These are phyloP conservation scores for Drosophila anomelani DNA, from an alignment of 2,888 invertebrate species.

Conservation along the genomic window DNA sequence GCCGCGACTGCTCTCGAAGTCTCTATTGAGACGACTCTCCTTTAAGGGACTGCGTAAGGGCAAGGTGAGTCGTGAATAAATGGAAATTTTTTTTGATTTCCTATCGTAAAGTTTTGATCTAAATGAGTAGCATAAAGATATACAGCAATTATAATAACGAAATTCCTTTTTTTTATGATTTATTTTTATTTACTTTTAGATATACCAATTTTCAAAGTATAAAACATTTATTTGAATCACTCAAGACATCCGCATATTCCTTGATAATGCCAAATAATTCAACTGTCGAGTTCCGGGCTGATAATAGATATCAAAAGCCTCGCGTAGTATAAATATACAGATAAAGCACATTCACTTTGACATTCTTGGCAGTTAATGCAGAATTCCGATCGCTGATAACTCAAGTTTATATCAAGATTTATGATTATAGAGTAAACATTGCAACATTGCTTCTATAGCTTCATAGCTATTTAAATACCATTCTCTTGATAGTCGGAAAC, in stretches of 20 bases:
- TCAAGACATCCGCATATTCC: constrained; percentile 3
- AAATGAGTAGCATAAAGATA: background rate
- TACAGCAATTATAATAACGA: background rate
- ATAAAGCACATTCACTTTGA: constrained; percentile 15
- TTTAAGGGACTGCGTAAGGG: constrained; percentile 94
- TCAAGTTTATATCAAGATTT: constrained; percentile 1
- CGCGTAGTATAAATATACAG: constrained; percentile 1
- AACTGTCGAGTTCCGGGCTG: constrained; percentile 7
- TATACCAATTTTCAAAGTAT: background rate
- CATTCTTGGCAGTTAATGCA: constrained; percentile 23
- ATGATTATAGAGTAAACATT: background rate
- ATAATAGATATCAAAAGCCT: constrained; percentile 10
- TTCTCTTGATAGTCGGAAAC: constrained; percentile 14
- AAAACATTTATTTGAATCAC: background rate
- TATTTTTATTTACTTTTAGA: background rate
- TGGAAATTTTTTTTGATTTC: background rate
- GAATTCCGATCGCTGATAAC: constrained; percentile 1
- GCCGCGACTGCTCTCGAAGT: constrained; percentile 92
- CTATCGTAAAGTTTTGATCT: background rate
- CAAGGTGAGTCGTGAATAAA: constrained; percentile 85
- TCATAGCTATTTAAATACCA: background rate
- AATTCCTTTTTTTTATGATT: background rate
- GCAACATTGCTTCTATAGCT: background rate
- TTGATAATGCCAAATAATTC: constrained; percentile 7
- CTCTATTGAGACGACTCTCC: constrained; percentile 93